A percentile compares a stretch with the other conserved stretches of the same genome.
phyloP scores from a whole-genome alignment of 2,113 vertebrate genomes.

The Chionis minor region DNA sequence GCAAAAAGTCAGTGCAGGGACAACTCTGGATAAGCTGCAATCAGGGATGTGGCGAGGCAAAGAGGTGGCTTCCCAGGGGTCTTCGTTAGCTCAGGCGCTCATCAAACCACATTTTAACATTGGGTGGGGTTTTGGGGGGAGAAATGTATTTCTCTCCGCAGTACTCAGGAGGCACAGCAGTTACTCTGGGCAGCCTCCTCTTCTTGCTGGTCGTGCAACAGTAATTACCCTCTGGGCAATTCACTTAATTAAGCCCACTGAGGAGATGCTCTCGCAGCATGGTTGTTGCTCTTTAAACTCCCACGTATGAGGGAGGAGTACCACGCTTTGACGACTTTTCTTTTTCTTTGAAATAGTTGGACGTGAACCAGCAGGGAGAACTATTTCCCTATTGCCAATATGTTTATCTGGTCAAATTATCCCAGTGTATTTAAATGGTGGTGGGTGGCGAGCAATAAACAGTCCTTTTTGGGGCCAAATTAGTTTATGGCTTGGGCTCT shows the following conservation, averaged over 20 bases:
- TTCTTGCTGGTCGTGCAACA: background rate
- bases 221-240: background rate
- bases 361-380: background rate
- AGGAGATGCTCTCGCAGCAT: background rate
- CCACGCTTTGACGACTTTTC: background rate
- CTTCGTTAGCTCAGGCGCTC: background rate
- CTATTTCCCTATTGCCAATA: background rate
- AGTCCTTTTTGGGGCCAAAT: background rate
- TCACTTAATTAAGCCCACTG: background rate
- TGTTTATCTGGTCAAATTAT: background rate
- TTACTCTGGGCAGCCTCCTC: background rate
- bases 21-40: background rate
- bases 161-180: background rate
- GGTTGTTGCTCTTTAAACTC: background rate
- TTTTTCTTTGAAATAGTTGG: background rate
- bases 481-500: background rate
- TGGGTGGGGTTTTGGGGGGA: background rate
- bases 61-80: background rate
- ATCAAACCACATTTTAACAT: background rate
- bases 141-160: background rate
- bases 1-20: background rate
- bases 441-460: background rate
- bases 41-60: fast-evolving
- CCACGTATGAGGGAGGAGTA: background rate
- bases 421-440: background rate